Evolutionary conservation across 2,797 vertebrate genomes (phyloP), one percentile per base, ranked within the genome.

Genomic region (Pangasius djambal): DNA sequence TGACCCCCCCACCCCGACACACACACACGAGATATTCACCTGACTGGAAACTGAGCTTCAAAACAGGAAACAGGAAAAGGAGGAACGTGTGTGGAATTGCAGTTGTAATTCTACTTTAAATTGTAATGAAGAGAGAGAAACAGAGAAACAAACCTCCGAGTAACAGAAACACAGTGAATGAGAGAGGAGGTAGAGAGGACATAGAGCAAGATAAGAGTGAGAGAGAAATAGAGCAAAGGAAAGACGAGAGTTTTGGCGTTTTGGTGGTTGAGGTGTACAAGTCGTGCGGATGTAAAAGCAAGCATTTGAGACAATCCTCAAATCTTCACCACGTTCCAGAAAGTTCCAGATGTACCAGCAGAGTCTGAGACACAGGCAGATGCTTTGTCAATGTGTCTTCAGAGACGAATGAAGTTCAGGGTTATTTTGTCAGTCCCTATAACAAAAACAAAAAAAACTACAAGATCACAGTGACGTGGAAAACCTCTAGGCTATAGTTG

Each of bases 11-110:
- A 2, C 12, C 74, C 0, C 44, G 2, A 55, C 74, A 44, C 67
- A 75, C 79, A 59, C n/a, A 72, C 55, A 40, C 37, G 16, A 10
- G 70, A 86, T 77, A 44, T 86, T 86, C 52, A 57, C 78, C 81
- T 87, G 86, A 86, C 86, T 85, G 83, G 85, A 86, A 86, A 78
- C 70, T 13, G 1, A 50, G 72, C 59, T 61, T 31, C 65, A 89
- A 89, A 91, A 91, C 91, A 91, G 91, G 89, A 91, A 90, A 90
- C 88, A 59, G 86, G 81, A 77, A 88, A 52, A 70, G 77, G 57
- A 87, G 89, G 86, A 91, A 86, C 34, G 87, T 55, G 52, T 50
- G 52, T 61, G 65, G 61, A 25, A 44, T 48, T 13, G 25, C 63
- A 55, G 40, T 69, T 34, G 10, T 37, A 55, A 85, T 52, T 44